phyloP scores from a whole-genome alignment of 1,140 invertebrate genomes.

The Conopomorpha cramerella region DNA sequence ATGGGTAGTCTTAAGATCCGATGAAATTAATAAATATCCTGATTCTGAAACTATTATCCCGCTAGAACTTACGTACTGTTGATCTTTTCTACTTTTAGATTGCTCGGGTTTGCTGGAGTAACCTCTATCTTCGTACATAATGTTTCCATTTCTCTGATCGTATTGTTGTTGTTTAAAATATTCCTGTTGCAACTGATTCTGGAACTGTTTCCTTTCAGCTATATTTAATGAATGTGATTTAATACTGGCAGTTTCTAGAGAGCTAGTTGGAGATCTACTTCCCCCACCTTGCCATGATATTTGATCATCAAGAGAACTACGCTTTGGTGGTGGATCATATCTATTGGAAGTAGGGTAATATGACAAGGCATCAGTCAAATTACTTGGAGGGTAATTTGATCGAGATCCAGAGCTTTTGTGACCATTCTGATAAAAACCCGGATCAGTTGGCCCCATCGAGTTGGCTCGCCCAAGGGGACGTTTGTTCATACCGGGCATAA shows the following conservation, averaged over 20 bases:
- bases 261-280: constrained; percentile 64
- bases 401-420: constrained; percentile 69
- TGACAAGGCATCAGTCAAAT: constrained; percentile 75
- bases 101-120: constrained; percentile 29
- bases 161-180: constrained; percentile 58
- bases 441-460: constrained; percentile 61
- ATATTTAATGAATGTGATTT: constrained; percentile 66
- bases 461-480: constrained; percentile 54
- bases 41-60: constrained; percentile 78
- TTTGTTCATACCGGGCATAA: constrained; percentile 40
- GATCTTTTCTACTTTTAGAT: constrained; percentile 32
- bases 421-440: constrained; percentile 66
- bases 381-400: constrained; percentile 71
- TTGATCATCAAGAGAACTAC: constrained; percentile 63
- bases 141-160: constrained; percentile 50
- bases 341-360: constrained; percentile 74
- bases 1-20: constrained; percentile 64
- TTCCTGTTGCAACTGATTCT: constrained; percentile 62
- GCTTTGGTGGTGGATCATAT: constrained; percentile 70
- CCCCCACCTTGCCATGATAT: constrained; percentile 62
- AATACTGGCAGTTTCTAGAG: constrained; percentile 65
- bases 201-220: constrained; percentile 63
- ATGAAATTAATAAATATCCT: constrained; percentile 78
- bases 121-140: constrained; percentile 50
- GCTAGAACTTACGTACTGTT: constrained; percentile 57